Percentiles rank a stretch among this genome's conserved stretches.
Evolutionary conservation across 2,113 vertebrate genomes (phyloP).

Genomic region (Scytalopus superciliaris): DNA sequence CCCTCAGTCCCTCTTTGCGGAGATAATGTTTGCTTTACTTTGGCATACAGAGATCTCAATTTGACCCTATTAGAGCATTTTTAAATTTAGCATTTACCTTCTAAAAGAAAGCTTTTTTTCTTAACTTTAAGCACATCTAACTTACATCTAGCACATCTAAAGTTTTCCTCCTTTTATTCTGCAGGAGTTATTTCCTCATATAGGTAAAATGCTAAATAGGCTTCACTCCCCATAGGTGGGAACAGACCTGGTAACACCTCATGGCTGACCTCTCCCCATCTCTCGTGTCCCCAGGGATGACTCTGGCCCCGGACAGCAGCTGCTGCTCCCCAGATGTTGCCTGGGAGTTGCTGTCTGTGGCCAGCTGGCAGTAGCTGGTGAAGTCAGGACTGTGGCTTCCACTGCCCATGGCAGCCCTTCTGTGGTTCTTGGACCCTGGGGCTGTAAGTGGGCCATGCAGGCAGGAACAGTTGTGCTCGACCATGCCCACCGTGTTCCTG

Average conservation of each 20-base stretch:
- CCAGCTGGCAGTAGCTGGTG: not conserved
- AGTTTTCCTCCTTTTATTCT: not conserved
- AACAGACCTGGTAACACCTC: not conserved
- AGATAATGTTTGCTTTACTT: not conserved
- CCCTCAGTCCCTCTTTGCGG: accelerated
- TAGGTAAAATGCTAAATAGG: not conserved
- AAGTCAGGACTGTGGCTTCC: not conserved
- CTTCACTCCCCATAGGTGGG: not conserved
- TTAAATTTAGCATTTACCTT: not conserved
- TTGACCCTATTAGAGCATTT: not conserved
- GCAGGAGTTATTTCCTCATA: not conserved
- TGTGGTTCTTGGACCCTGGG: not conserved
- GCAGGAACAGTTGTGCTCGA: not conserved
- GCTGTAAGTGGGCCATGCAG: accelerated
- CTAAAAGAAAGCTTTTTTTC: not conserved
- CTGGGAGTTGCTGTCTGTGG: not conserved
- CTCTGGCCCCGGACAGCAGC: not conserved
- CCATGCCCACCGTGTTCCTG: not conserved
- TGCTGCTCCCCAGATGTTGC: not conserved
- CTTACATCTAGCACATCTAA: not conserved
- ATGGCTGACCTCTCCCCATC: not conserved
- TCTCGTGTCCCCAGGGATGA: not conserved
- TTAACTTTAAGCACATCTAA: not conserved
- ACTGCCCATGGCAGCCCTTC: not conserved
- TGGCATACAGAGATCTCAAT: not conserved